These are phyloP conservation scores for Syngnathus floridae DNA, from an alignment of 2,113 vertebrate species.

Conservation along the genomic window DNA sequence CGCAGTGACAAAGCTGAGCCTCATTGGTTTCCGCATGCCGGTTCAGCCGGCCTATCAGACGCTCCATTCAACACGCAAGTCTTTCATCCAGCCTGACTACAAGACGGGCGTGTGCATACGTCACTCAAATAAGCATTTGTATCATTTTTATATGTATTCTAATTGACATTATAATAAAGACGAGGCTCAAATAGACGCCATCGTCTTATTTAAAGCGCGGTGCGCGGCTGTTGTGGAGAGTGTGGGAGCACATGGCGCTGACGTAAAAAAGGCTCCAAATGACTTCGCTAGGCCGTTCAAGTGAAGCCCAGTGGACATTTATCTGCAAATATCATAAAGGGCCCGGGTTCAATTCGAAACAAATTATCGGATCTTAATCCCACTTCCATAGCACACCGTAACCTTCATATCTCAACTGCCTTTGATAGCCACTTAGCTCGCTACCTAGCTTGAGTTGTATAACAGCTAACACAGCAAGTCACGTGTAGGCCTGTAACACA, in stretches of 20 bases:
- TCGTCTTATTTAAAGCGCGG: not conserved
- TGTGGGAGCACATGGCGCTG: constrained; percentile 2
- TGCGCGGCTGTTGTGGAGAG: not conserved
- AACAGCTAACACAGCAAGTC: constrained; percentile 41
- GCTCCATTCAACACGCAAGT: not conserved
- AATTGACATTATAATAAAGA: not conserved
- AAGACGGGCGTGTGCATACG: not conserved
- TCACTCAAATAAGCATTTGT: not conserved
- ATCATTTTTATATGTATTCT: not conserved
- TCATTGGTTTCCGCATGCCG: constrained; percentile 7
- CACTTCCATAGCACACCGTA: not conserved
- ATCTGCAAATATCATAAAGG: too few species aligned
- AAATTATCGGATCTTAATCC: too few species aligned
- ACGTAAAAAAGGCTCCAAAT: not conserved
- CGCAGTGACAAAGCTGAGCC: not conserved
- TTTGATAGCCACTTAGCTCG: constrained; percentile 14
- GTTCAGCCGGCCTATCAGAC: not conserved
- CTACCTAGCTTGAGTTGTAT: constrained; percentile 21
- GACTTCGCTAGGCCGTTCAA: not conserved
- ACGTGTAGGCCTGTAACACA: constrained; percentile 22
- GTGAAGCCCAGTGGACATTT: not conserved
- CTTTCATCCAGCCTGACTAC: not conserved
- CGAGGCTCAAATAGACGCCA: not conserved
- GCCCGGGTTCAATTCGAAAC: not conserved
- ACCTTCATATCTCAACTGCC: not conserved